Base-by-base conservation (phyloP, 2,113 vertebrate species). In the Hyla sarda region DNA sequence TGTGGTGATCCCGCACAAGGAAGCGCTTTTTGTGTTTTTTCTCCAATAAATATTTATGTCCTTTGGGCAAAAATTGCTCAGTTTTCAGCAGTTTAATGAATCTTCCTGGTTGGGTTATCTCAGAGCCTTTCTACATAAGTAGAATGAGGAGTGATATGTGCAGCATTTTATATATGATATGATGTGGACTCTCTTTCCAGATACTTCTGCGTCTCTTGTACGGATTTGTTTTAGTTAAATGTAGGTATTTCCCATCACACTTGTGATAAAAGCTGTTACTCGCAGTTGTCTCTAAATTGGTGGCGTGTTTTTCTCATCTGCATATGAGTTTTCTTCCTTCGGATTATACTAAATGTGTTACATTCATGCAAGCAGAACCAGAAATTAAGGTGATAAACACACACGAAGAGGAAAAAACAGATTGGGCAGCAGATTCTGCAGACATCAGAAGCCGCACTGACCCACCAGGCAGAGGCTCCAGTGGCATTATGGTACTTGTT, bases 261-360 rank as follows among this genome's bases (percentile, higher is more conserved):
- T 84, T 84, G 82, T 84, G 71, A 84, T 84, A 74, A 84, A 84
- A 84, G 72, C 82, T 84, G 82, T 84, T 84, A 52, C 71, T 84
- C 50, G 82, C 82, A 84, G 82, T 84, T 84, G 82, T 84, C 82
- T 84, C 82, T 84, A 84, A 84, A 84, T 75, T 58, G 71, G 82
- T 60, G 52, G 71, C 82, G 17, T 75, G 65, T 84, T 75, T 84
- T 32, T 60, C 82, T 75, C 50, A 84, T 75, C 82, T 84, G 52
- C 82, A 84, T 74, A 84, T 62, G 82, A 75, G 52, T 75, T 74
- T 32, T 73, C 23, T 34, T 83, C 54, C 50, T 47, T 62, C 32
- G 16, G 72, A 75, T 58, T 73, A 54, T 72, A 52, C 30, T 32
- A 23, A 56, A 83, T 73, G 67, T 83, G 67, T 73, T 41, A 83